Conservation (phyloP, 2,113 vertebrate genomes). For the Marmota monax region DNA sequence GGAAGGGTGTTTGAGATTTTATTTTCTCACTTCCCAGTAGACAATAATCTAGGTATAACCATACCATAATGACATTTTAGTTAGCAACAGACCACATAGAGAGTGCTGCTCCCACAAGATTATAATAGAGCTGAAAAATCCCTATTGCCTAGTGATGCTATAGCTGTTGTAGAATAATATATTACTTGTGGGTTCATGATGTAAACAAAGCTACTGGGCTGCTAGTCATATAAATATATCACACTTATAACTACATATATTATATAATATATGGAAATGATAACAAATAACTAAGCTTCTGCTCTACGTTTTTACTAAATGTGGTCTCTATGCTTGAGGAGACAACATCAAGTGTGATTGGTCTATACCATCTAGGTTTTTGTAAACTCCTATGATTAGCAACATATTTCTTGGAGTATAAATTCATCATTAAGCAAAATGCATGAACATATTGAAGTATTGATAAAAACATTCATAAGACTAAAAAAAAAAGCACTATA, state of each 20-base stretch:
- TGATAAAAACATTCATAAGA: not conserved
- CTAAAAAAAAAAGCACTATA: not conserved
- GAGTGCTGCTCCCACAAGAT: not conserved
- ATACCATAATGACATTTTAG: not conserved
- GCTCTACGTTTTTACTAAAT: no score
- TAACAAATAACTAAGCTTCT: not conserved
- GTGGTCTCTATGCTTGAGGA: not conserved
- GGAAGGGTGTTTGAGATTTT: not conserved
- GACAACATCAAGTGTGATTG: rapidly evolving
- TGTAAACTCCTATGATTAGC: not conserved
- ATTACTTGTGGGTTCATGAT: not conserved
- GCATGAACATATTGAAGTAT: not conserved
- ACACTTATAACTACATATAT: not conserved
- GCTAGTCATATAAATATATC: not conserved
- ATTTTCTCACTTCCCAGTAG: not conserved
- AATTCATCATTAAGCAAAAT: not conserved
- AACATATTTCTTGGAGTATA: not conserved
- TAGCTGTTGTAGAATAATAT: not conserved
- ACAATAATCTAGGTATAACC: not conserved
- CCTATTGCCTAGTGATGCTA: not conserved
- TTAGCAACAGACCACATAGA: not conserved
- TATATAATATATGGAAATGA: not conserved
- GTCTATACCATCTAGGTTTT: not conserved
- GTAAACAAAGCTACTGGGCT: not conserved
- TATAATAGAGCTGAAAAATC: not conserved